Percentiles rank a stretch among this genome's conserved stretches.
These are phyloP conservation scores for Tetheella fluctuosa DNA, from an alignment of 2,888 invertebrate species.

Conservation along the genomic window DNA sequence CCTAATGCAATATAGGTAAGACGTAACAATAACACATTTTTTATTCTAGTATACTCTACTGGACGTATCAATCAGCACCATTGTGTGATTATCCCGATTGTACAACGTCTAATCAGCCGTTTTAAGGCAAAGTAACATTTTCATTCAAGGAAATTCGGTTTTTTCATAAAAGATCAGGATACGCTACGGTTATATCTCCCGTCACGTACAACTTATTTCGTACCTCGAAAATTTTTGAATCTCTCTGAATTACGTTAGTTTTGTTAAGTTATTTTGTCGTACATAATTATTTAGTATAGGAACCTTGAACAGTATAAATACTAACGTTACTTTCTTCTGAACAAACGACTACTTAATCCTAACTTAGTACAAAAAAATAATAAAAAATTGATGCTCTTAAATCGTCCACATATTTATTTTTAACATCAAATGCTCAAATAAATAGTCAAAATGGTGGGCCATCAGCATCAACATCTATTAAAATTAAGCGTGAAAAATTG, in stretches of 20 bases:
- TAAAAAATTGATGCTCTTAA: too few species aligned
- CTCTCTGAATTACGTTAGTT: neutral
- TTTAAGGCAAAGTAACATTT: neutral
- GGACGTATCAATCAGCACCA: conserved; percentile 24
- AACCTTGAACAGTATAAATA: too few species aligned
- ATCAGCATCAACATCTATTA: conserved; percentile 22
- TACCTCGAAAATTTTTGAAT: neutral
- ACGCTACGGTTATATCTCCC: neutral
- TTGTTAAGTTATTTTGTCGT: neutral
- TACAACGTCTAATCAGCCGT: neutral
- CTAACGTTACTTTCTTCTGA: too few species aligned
- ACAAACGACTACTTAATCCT: too few species aligned
- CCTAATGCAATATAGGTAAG: too few species aligned
- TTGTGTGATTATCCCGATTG: conserved; percentile 9
- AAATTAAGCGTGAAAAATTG: conserved; percentile 41
- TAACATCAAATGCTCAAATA: too few species aligned
- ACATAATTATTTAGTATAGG: neutral
- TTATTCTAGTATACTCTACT: conserved; percentile 20
- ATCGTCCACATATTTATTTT: too few species aligned
- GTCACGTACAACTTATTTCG: conserved; percentile 11
- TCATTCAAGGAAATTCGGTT: neutral
- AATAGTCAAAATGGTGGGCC: neutral
- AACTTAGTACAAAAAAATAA: too few species aligned
- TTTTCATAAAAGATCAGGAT: neutral
- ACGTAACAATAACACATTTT: neutral